Evolutionary conservation across 2,888 invertebrate species (phyloP).

Genomic region (Pemphredon lugubris): DNA sequence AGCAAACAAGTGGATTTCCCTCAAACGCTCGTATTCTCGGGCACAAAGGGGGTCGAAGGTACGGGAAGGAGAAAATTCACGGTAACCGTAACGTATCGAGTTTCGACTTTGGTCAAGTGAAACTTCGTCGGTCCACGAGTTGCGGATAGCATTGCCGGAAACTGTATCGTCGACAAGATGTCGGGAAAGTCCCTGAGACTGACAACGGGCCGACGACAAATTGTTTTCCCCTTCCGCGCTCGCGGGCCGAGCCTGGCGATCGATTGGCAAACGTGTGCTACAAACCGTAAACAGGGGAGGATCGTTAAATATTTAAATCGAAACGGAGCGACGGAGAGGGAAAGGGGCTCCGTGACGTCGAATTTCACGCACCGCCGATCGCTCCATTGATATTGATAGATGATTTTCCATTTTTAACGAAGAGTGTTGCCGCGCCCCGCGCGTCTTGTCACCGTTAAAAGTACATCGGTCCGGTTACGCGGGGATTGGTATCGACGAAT

Average conservation of each 20-base stretch:
- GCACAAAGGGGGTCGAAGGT: slow-evolving; percentile 10
- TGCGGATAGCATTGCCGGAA: slow-evolving; percentile 24
- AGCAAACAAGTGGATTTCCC: neutral
- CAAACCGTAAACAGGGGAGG: slow-evolving; percentile 22
- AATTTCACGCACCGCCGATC: slow-evolving; percentile 19
- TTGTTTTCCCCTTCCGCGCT: slow-evolving; percentile 44
- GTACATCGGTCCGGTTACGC: too few species aligned
- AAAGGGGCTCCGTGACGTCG: too few species aligned
- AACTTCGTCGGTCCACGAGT: slow-evolving; percentile 34
- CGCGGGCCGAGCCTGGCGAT: neutral
- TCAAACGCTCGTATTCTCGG: too few species aligned
- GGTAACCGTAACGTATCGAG: slow-evolving; percentile 33
- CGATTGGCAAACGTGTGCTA: slow-evolving; percentile 27
- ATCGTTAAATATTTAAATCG: slow-evolving; percentile 44
- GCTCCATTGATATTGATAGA: slow-evolving; percentile 43
- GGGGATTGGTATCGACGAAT: too few species aligned
- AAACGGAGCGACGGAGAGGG: slow-evolving; percentile 6
- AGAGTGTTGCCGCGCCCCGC: too few species aligned
- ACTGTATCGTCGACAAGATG: slow-evolving; percentile 49
- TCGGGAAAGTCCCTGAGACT: slow-evolving; percentile 48
- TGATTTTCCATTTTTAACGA: slow-evolving; percentile 46
- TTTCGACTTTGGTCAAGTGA: slow-evolving; percentile 16
- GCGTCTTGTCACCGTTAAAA: too few species aligned
- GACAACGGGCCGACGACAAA: slow-evolving; percentile 53
- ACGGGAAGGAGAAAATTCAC: slow-evolving; percentile 10